Evolutionary conservation across 2,797 vertebrate species (phyloP).

Genomic region (Pteropus rufus): DNA sequence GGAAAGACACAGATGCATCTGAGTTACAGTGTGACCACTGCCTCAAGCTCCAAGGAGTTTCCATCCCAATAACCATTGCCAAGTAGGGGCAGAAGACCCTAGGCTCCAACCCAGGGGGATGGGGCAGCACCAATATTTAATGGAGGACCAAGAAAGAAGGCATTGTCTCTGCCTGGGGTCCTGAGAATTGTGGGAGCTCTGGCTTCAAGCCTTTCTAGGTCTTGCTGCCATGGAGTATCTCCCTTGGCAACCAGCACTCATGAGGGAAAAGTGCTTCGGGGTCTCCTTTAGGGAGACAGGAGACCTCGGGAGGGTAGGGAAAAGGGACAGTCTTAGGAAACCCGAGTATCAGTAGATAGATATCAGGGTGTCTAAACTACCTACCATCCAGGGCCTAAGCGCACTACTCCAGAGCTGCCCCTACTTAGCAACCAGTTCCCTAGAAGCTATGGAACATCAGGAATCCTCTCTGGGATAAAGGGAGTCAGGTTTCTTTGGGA

Average conservation of each 20-base stretch:
- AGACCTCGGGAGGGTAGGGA: neutral
- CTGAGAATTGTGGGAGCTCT: neutral
- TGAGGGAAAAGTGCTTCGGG: neutral
- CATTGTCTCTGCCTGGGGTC: neutral
- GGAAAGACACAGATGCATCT: neutral
- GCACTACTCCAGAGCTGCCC: neutral
- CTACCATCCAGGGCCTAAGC: neutral
- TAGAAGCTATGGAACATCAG: neutral
- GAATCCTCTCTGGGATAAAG: neutral
- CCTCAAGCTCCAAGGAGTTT: neutral
- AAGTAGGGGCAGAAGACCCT: neutral
- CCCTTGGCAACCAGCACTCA: neutral
- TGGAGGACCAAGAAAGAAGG: neutral
- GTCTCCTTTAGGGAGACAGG: neutral
- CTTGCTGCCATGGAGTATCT: neutral
- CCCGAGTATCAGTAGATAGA: neutral
- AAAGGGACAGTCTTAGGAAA: neutral
- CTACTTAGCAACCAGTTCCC: neutral
- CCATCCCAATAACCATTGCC: neutral
- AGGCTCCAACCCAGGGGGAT: neutral
- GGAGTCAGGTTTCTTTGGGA: neutral
- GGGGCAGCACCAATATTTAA: neutral
- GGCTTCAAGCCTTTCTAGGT: neutral
- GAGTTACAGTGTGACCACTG: neutral
- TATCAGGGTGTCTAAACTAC: neutral